Evolutionary conservation across 1,140 invertebrate species (phyloP), one percentile per base, ranked within the genome.

Genomic region (Hycleus phaleratus): DNA sequence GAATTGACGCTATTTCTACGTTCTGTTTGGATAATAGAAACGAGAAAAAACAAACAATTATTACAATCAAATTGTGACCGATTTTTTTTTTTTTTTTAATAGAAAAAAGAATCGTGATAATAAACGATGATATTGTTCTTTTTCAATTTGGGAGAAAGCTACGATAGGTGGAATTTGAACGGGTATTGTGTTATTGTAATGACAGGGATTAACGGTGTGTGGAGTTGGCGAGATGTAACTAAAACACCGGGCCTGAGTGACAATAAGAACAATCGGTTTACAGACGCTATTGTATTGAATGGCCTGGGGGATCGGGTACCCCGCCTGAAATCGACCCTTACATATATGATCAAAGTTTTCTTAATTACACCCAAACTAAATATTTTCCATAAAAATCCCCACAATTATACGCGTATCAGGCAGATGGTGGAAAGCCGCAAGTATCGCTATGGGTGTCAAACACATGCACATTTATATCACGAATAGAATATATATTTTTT

Each of bases 1-100:
- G 69, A 72, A 59, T 68, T 71, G 48, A 68, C 62, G 63, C 70
- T 73, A 60, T 72, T 69, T 62, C 71, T 63, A 45, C 71, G 69
- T 59, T 73, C 71, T 73, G 62, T 11, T 64, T 59, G 42, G 52
- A 56, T 59, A 54, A 62, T 58, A 26, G 18, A 18, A 18, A 18
- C 18, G 18, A 18, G 18, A 32, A 32, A 38, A 12, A 54, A 10
- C 3, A 5, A 5, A 32, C 4, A 32, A 32, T 32, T 32, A 24
- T 4, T 5, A 24, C 18, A 18, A 18, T 18, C 18, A 18, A 18
- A 18, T 18, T 18, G 18, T 18, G 18, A 18, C 18, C 18, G 18
- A 18, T 18, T 18, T 2, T 18, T 18, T 12, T 12, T 18, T 12
- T 12, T 12, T 18, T 18, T 18, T 18, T 1, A 18, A 42, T 42